A percentile compares a stretch with the other conserved stretches of the same genome.
Evolutionary conservation across 1,140 invertebrate species (phyloP).

Genomic region (Scaptomyza graminum): DNA sequence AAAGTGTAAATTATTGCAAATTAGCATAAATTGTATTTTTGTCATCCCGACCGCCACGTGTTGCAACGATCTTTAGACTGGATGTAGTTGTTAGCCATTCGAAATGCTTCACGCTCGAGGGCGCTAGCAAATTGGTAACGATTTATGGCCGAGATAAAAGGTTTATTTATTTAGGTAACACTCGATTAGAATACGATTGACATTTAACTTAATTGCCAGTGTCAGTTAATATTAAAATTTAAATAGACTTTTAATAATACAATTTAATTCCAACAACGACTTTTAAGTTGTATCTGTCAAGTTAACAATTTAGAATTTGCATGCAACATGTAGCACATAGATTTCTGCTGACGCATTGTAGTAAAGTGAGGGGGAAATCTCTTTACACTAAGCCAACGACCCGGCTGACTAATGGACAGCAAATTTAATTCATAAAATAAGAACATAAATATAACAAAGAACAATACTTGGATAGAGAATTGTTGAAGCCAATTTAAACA

Average conservation of each 20-base stretch:
- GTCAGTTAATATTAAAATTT: background rate
- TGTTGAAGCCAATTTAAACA: background rate
- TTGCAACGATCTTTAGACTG: background rate
- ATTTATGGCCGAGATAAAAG: conserved; percentile 30
- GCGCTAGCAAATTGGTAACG: conserved; percentile 15
- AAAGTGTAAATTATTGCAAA: background rate
- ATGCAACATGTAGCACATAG: conserved; percentile 1
- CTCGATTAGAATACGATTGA: background rate
- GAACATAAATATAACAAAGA: background rate
- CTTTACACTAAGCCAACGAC: conserved; percentile 3
- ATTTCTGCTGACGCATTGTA: conserved; percentile 4
- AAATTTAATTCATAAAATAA: conserved; percentile 3
- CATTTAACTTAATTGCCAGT: background rate
- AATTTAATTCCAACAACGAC: background rate
- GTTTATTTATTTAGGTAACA: background rate
- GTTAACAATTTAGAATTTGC: background rate
- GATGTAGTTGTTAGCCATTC: conserved; percentile 21
- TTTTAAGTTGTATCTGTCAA: background rate
- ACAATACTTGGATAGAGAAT: background rate
- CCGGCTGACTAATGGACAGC: conserved; percentile 12
- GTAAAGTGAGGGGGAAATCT: background rate
- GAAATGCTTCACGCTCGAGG: conserved; percentile 31
- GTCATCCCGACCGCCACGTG: conserved; percentile 3
- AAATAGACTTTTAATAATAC: background rate
- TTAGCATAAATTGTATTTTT: conserved; percentile 3